Evolutionary conservation across 2,797 vertebrate genomes (phyloP), one percentile per base, ranked within the genome.

Genomic region (Aldrovandia affinis): DNA sequence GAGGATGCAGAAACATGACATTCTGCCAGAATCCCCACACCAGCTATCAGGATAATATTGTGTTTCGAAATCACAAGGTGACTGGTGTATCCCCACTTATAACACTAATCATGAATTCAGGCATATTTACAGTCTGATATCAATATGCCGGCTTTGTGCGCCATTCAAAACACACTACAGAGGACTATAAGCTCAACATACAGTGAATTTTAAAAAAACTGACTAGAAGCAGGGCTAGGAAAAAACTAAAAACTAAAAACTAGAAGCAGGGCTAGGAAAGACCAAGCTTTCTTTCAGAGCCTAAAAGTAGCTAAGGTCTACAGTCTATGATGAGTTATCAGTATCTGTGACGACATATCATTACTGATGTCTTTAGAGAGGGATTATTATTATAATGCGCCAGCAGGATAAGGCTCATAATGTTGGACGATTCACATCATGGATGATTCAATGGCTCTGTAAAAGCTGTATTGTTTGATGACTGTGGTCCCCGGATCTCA

Each of bases 361-460:
- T 18, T n/a, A 82, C 70, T 54, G n/a, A 44, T 52, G 33, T 20
- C 30, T 70, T 68, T 80, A 81, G 52, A 78, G n/a, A 54, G 59
- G 73, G 39, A 87, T 83, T 82, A 85, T 52, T 86, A 59, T 28
- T 82, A n/a, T n/a, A n/a, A 85, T 81, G 86, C 86, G 83, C 89
- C 87, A 88, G 88, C 86, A 86, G 83, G 83, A 87, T 80, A 83
- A n/a, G 57, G 3, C 25, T n/a, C 57, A 59, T 59, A 9, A 25
- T 59, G 73, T 78, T n/a, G n/a, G n/a, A n/a, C n/a, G n/a, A n/a
- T n/a, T n/a, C n/a, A n/a, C n/a, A n/a, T n/a, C n/a, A n/a, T 39
- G 18, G 68, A 77, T 82, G 77, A 84, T 85, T 83, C 87, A 83
- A 83, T 80, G 70, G 83, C 65, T 80, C n/a, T 50, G 86, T 87